A percentile compares a stretch with the other conserved stretches of the same genome.
phyloP scores from a whole-genome alignment of 37 sponge, comb jelly and placozoan species.

The Axinella damicornis region DNA sequence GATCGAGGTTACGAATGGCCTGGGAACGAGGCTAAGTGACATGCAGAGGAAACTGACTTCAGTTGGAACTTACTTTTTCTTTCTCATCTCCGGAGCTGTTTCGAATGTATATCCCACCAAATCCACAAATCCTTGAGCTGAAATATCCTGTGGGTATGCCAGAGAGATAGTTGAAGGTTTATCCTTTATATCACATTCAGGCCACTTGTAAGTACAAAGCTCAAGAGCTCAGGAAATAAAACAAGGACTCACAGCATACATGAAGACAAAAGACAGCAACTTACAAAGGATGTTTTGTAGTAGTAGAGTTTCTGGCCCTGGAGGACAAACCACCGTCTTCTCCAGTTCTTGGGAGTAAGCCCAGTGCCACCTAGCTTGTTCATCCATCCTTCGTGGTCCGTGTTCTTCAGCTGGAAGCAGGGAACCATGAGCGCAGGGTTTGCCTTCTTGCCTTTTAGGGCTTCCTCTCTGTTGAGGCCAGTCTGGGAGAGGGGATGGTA shows the following conservation, averaged over 20 bases:
- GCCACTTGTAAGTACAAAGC: too few species aligned
- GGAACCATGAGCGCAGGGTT: conserved; percentile 73
- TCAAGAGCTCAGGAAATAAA: too few species aligned
- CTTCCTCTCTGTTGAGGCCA: too few species aligned
- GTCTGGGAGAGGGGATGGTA: too few species aligned
- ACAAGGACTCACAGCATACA: too few species aligned
- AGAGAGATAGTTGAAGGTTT: too few species aligned
- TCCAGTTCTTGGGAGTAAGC: conserved; percentile 91
- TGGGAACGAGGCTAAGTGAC: too few species aligned
- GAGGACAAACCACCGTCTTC: conserved; percentile 89
- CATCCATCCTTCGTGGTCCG: conserved; percentile 71
- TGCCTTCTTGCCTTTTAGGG: conserved; percentile 29
- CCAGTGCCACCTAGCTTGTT: conserved; percentile 82
- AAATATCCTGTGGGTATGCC: conserved; percentile 75
- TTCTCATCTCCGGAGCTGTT: conserved; percentile 48
- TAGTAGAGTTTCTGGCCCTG: conserved; percentile 82
- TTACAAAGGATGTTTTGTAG: conserved; percentile 90
- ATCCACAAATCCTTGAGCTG: conserved; percentile 71
- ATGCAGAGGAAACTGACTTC: too few species aligned
- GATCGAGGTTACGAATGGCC: too few species aligned
- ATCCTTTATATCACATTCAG: too few species aligned
- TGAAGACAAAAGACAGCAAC: too few species aligned
- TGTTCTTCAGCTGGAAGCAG: conserved; percentile 81
- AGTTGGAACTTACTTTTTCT: conserved; percentile 62
- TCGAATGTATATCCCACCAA: conserved; percentile 63